Percentiles rank a stretch among this genome's conserved stretches.
Conservation (phyloP, 2,797 vertebrate species). For the Aselliscus stoliczkanus region DNA sequence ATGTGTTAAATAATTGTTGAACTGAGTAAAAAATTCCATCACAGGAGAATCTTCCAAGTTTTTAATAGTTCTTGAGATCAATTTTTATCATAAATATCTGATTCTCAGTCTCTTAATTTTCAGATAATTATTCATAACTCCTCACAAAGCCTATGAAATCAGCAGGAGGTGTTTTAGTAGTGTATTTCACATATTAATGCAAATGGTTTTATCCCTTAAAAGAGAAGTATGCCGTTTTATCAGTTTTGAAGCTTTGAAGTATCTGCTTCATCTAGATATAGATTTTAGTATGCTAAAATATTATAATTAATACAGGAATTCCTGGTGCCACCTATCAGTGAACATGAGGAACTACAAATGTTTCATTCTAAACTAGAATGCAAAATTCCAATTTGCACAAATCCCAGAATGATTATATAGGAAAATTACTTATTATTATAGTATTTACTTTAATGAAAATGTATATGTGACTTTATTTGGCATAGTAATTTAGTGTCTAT, state of each 20-base stretch:
- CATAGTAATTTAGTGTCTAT: constrained; percentile 49
- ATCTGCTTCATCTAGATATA: constrained; percentile 65
- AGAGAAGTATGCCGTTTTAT: constrained; percentile 66
- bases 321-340: constrained; percentile 76
- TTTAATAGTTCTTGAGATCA: constrained; percentile 65
- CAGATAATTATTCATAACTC: constrained; percentile 58
- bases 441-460: constrained; percentile 64
- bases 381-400: constrained; percentile 15
- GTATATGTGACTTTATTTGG: constrained; percentile 57
- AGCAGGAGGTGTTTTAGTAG: constrained; percentile 64
- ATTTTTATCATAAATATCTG: constrained; percentile 62
- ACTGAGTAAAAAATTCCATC: constrained; percentile 29
- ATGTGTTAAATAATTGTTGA: constrained; percentile 45
- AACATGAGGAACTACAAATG: constrained; percentile 63
- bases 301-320: constrained; percentile 70
- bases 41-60: constrained; percentile 34
- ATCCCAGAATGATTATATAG: constrained; percentile 18
- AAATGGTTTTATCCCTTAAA: constrained; percentile 61
- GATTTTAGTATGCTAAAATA: constrained; percentile 70
- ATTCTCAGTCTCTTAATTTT: constrained; percentile 64
- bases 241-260: constrained; percentile 69
- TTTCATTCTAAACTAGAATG: neutral
- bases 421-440: constrained; percentile 40
- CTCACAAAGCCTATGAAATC: constrained; percentile 53
- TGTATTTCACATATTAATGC: constrained; percentile 60